Evolutionary conservation across 2,888 invertebrate species (phyloP).

Genomic region (Agelastica alni): DNA sequence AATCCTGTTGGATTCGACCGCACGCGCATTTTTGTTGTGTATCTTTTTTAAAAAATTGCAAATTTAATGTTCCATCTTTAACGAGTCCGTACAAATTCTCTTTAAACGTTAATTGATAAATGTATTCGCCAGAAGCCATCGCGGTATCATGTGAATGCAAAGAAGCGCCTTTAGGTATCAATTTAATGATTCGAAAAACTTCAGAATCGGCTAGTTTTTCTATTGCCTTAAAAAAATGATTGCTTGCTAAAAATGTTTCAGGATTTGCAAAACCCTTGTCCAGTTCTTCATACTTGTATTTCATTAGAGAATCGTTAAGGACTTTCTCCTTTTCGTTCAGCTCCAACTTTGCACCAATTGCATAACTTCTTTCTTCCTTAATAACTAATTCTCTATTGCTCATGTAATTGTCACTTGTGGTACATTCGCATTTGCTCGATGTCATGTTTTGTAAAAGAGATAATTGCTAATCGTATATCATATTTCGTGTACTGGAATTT

Average conservation of each 20-base stretch:
- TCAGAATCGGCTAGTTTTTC: constrained; percentile 63
- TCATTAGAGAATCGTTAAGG: constrained; percentile 48
- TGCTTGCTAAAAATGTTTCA: constrained; percentile 63
- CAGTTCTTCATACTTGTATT: constrained; percentile 45
- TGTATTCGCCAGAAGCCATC: constrained; percentile 64
- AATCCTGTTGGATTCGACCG: no score
- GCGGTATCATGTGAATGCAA: constrained; percentile 72
- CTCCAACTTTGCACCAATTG: constrained; percentile 47
- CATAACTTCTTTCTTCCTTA: constrained; percentile 28
- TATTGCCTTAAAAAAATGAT: constrained; percentile 68
- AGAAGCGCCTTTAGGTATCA: constrained; percentile 75
- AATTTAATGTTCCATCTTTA: background rate
- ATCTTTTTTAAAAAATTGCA: constrained; percentile 27
- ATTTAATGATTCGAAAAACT: constrained; percentile 67
- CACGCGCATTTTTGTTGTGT: no score
- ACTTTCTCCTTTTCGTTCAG: constrained; percentile 44
- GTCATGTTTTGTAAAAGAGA: no score
- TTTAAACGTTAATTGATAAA: constrained; percentile 66
- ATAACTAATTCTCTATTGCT: constrained; percentile 34
- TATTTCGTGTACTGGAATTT: background rate
- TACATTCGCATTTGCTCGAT: no score
- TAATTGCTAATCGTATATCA: no score
- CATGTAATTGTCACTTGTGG: no score
- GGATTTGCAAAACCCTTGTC: constrained; percentile 46
- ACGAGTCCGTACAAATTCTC: constrained; percentile 22